Evolutionary conservation across 1,140 invertebrate genomes (phyloP), one percentile per base, ranked within the genome.

Genomic region (Pachypeltis micranthus): DNA sequence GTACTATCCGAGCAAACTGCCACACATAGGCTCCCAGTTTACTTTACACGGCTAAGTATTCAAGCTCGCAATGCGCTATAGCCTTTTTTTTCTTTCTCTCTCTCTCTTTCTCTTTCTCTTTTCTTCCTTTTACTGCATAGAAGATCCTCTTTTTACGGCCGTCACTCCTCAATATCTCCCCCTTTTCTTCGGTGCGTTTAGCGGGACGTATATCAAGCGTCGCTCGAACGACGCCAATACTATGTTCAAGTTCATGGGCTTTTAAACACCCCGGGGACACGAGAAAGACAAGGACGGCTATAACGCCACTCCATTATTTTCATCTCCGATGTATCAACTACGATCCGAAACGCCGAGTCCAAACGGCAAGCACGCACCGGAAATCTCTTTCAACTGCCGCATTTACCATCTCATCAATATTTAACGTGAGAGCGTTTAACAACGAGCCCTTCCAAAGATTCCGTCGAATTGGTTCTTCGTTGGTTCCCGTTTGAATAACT

Each of bases 101-200:
- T 10, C 12, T 10, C 12, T 16, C n/a, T 51, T 51, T 16, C 47
- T 51, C 12, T 21, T 16, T 10, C 4, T 10, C 12, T 10, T 10
- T 16, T 51, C 47, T 21, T 51, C 47, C 23, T 51, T 51, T 51
- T 51, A 51, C 47, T 7, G 47, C 47, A n/a, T n/a, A n/a, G n/a
- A n/a, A n/a, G n/a, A n/a, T n/a, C n/a, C 47, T 51, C 47, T 51
- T 51, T 51, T 51, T 51, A 51, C 47, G 10, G 47, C 47, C 47
- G 12, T 51, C 47, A 51, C 47, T 51, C 47, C 47, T 51, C 47
- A 51, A 51, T 51, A 51, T 21, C 47, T 51, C 31, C 16, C 31
- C 16, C n/a, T 39, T 39, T 16, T 10, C 31, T 16, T 10, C 31
- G 16, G 7, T 16, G 31, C 31, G 31, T 39, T 39, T 39, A 39